phyloP scores from a whole-genome alignment of 2,113 vertebrate species.

The Chascanopsetta lugubris region DNA sequence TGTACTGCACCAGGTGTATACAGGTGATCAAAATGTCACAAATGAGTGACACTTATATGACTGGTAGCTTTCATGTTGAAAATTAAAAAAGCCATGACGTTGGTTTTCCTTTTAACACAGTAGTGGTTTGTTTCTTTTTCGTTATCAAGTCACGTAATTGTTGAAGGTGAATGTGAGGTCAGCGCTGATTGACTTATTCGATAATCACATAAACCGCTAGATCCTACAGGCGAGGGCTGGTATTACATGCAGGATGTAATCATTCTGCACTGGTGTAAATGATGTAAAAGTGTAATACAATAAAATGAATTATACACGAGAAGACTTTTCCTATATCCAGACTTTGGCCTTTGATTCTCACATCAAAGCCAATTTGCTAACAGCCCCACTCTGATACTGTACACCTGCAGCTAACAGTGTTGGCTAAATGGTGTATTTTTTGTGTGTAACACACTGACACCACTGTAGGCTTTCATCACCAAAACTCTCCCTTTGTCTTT shows the following conservation, averaged over 20 bases:
- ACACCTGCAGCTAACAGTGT: slow-evolving; percentile 49
- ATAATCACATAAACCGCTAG: too few species aligned
- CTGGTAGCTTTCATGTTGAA: slow-evolving; percentile 20
- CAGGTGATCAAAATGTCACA: slow-evolving; percentile 53
- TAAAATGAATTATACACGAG: too few species aligned
- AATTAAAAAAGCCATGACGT: slow-evolving; percentile 8
- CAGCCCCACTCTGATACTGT: slow-evolving; percentile 32
- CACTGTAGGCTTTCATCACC: too few species aligned
- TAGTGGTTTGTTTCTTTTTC: slow-evolving; percentile 14
- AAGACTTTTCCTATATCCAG: not conserved
- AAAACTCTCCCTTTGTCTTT: too few species aligned
- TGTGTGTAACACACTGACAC: too few species aligned
- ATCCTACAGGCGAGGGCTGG: too few species aligned
- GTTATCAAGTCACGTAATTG: slow-evolving; percentile 1
- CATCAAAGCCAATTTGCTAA: slow-evolving; percentile 33
- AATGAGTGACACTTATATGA: slow-evolving; percentile 34
- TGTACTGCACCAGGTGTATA: slow-evolving; percentile 18
- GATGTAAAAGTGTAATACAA: too few species aligned
- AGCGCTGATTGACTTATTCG: not conserved
- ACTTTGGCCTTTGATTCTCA: slow-evolving; percentile 24
- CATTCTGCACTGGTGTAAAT: too few species aligned
- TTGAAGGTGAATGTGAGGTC: slow-evolving; percentile 14
- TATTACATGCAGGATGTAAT: slow-evolving; percentile 1
- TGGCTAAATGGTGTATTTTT: too few species aligned
- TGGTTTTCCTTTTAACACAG: not conserved